phyloP scores from a whole-genome alignment of 2,113 vertebrate genomes.

The Xenopus laevis region DNA sequence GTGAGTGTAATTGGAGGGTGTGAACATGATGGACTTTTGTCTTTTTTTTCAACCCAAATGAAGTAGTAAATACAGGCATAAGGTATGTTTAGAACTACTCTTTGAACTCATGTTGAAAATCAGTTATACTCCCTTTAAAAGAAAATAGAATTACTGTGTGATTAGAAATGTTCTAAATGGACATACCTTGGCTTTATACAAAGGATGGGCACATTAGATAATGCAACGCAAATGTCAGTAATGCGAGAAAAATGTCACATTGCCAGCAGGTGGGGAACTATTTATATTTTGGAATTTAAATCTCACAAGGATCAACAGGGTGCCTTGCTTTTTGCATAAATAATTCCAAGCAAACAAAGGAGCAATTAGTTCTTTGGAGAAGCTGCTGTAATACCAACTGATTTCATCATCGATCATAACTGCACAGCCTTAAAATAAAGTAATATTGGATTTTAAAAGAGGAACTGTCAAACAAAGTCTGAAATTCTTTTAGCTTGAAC shows the following conservation, averaged over 20 bases:
- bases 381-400: constrained; percentile 13
- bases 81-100: no score
- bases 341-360: constrained; percentile 35
- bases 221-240: constrained; percentile 16
- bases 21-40: no score
- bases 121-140: no score
- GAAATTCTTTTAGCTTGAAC: neutral
- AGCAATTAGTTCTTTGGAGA: constrained; percentile 34
- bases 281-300: constrained; percentile 49
- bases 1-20: no score
- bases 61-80: no score
- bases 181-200: no score
- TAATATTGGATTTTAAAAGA: constrained; percentile 8
- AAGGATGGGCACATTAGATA: neutral
- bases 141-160: no score
- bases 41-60: no score
- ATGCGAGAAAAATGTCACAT: constrained; percentile 10
- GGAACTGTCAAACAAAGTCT: neutral
- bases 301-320: constrained; percentile 52
- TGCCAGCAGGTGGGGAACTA: constrained; percentile 48
- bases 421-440: constrained; percentile 19
- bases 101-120: no score
- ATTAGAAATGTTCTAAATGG: no score
- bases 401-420: constrained; percentile 31
- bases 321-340: constrained; percentile 19